Conservation (phyloP, 2,888 invertebrate genomes). For the Chloromyia formosa region DNA sequence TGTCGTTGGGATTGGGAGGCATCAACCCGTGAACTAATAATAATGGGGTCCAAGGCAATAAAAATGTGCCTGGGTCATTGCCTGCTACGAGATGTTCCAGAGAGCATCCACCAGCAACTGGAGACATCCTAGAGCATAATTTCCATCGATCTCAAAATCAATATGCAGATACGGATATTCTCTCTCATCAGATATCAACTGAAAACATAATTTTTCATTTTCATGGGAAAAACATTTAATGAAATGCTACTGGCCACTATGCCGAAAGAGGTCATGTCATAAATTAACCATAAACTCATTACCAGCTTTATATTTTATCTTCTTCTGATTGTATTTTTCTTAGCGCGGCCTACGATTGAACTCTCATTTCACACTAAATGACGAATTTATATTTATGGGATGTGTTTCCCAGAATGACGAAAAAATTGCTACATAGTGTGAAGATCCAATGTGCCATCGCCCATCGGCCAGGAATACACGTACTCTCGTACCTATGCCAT, state of each 20-base stretch:
- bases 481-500: neutral
- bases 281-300: constrained; percentile 10
- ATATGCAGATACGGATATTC: constrained; percentile 11
- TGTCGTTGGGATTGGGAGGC: constrained; percentile 8
- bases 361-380: constrained; percentile 1
- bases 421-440: neutral
- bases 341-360: neutral
- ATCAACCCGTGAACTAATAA: constrained; percentile 23
- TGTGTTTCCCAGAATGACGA: neutral
- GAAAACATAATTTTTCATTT: neutral
- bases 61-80: constrained; percentile 26
- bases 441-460: too few species aligned
- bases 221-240: neutral
- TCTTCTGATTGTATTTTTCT: neutral
- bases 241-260: neutral
- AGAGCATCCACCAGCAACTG: neutral
- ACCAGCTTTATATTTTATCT: neutral
- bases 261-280: constrained; percentile 9
- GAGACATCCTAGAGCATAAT: neutral
- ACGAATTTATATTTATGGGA: neutral
- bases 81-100: neutral
- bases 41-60: constrained; percentile 20
- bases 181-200: neutral
- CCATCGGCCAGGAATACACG: neutral
- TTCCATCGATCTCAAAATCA: constrained; percentile 15